A percentile compares a stretch with the other conserved stretches of the same genome.
phyloP scores from a whole-genome alignment of 2,113 vertebrate species.

The Apaloderma vittatum region DNA sequence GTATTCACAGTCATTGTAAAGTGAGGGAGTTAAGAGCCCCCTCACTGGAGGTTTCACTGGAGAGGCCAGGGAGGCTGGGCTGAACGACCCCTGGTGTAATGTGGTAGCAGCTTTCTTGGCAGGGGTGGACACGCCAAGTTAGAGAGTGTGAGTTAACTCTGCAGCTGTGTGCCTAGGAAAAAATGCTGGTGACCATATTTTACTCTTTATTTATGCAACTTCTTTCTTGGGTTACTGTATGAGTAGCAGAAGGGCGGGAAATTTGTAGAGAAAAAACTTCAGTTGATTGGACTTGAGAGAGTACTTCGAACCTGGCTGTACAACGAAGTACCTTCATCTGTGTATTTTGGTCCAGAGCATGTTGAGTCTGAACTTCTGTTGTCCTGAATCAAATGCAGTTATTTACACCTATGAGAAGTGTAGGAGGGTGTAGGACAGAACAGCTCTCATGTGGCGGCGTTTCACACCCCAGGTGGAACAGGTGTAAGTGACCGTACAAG shows the following conservation, averaged over 20 bases:
- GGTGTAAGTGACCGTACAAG: neutral
- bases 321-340: neutral
- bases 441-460: neutral
- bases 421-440: neutral
- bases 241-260: neutral
- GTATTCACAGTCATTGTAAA: neutral
- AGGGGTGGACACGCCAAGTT: neutral
- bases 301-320: neutral
- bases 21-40: neutral
- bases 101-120: neutral
- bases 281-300: neutral
- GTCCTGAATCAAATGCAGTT: neutral
- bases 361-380: neutral
- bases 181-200: neutral
- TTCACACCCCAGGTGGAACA: conserved; percentile 29
- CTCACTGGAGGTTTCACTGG: neutral
- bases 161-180: neutral
- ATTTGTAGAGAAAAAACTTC: neutral
- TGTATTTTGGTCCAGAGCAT: neutral
- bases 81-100: neutral
- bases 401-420: neutral
- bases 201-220: neutral
- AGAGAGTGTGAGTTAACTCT: neutral
- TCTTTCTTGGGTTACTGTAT: neutral
- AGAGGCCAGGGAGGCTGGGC: neutral